Percentiles rank a stretch among this genome's conserved stretches.
Conservation (phyloP, 2,113 vertebrate genomes). For the Cariama cristata region DNA sequence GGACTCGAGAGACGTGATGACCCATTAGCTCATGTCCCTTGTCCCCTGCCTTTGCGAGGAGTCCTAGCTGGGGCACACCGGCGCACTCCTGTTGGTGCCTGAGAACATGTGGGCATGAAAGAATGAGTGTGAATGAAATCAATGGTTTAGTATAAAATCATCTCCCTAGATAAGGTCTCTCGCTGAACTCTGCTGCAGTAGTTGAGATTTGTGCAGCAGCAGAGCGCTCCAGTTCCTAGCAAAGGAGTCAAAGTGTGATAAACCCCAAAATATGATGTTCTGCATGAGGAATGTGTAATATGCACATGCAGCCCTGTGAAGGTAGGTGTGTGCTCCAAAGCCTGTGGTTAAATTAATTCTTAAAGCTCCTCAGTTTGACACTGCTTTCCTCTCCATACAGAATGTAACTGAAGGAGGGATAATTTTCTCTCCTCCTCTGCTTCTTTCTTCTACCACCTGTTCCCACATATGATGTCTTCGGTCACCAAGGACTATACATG, state of each 20-base stretch:
- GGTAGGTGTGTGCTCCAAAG: slow-evolving; percentile 1
- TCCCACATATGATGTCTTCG: slow-evolving; percentile 25
- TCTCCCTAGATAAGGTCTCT: neutral
- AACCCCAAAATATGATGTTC: neutral
- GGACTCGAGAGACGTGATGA: neutral
- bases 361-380: slow-evolving; percentile 31
- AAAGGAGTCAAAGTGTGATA: neutral
- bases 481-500: neutral
- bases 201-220: neutral
- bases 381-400: neutral
- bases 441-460: slow-evolving; percentile 48
- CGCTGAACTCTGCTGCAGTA: neutral
- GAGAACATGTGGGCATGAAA: neutral
- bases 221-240: neutral
- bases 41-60: neutral
- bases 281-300: neutral
- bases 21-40: neutral
- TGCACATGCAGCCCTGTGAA: neutral
- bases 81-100: neutral
- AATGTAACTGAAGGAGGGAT: slow-evolving; percentile 36
- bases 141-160: neutral
- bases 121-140: neutral
- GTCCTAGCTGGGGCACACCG: neutral
- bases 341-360: slow-evolving; percentile 46
- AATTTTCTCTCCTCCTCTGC: slow-evolving; percentile 53